A percentile compares a stretch with the other conserved stretches of the same genome.
Conservation (phyloP, 2,888 invertebrate species). For the Xestia xanthographa region DNA sequence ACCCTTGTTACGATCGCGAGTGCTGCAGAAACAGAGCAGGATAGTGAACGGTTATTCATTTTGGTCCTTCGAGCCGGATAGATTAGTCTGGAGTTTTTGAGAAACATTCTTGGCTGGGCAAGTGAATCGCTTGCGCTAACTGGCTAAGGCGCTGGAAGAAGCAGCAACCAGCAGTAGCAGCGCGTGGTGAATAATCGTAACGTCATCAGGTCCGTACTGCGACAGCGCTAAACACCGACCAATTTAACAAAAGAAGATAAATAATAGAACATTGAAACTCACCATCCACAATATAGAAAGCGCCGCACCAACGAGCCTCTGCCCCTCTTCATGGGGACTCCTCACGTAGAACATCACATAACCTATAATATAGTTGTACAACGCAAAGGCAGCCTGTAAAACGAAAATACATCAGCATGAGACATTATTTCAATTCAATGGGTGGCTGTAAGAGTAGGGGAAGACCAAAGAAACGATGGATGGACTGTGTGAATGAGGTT, state of each 20-base stretch:
- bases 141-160: no score
- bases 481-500: background rate
- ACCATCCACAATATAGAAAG: slow-evolving; percentile 99
- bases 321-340: slow-evolving; percentile 98
- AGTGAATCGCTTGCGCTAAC: no score
- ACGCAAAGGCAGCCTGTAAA: slow-evolving; percentile 95
- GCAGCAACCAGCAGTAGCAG: no score
- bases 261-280: slow-evolving; percentile 39
- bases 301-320: slow-evolving; percentile 98
- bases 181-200: background rate
- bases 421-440: background rate
- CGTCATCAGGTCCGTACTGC: background rate
- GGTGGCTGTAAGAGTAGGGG: background rate
- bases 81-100: no score
- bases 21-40: no score
- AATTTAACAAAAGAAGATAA: background rate
- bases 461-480: background rate
- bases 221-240: background rate
- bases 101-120: no score
- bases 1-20: no score
- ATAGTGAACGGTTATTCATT: no score
- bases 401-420: background rate
- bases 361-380: slow-evolving; percentile 99
- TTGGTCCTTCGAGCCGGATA: no score
- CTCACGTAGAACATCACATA: slow-evolving; percentile 99